Conservation (phyloP, 2,113 vertebrate genomes). For the Muntiacus reevesi region DNA sequence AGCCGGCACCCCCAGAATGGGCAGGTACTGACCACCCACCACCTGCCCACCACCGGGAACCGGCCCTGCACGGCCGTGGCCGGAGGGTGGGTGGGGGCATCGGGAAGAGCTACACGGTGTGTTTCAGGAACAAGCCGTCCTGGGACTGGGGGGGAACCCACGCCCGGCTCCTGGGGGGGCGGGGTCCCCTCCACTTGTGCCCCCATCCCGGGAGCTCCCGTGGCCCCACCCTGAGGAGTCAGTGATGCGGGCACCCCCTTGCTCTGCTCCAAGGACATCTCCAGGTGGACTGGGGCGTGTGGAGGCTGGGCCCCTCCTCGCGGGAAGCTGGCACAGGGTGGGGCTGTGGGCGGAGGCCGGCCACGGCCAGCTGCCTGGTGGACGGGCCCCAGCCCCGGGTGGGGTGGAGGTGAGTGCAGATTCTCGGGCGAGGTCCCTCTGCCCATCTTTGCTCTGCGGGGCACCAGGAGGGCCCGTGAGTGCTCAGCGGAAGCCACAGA, state of each 20-base stretch:
- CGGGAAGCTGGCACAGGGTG: rapidly evolving
- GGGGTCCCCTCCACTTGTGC: background rate
- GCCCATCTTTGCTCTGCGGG: background rate
- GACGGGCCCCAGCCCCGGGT: rapidly evolving
- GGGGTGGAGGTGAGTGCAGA: background rate
- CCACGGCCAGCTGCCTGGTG: background rate
- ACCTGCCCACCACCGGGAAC: background rate
- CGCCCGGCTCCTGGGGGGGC: rapidly evolving
- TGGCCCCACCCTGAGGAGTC: background rate
- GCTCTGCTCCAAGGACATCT: background rate
- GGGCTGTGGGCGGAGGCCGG: background rate
- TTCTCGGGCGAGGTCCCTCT: background rate
- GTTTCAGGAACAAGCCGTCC: background rate
- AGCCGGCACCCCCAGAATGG: background rate
- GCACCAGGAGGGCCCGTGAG: background rate
- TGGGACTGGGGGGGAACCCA: background rate
- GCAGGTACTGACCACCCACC: background rate
- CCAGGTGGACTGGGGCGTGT: rapidly evolving
- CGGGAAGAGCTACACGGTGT: rapidly evolving
- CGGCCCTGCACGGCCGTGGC: background rate
- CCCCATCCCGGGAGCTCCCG: rapidly evolving
- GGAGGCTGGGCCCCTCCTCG: too few species aligned
- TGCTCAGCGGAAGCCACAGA: background rate
- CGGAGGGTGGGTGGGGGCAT: background rate
- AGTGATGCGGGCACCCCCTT: rapidly evolving